Evolutionary conservation across 2,888 invertebrate species (phyloP), one percentile per base, ranked within the genome.

Genomic region (Adineta ricciae): DNA sequence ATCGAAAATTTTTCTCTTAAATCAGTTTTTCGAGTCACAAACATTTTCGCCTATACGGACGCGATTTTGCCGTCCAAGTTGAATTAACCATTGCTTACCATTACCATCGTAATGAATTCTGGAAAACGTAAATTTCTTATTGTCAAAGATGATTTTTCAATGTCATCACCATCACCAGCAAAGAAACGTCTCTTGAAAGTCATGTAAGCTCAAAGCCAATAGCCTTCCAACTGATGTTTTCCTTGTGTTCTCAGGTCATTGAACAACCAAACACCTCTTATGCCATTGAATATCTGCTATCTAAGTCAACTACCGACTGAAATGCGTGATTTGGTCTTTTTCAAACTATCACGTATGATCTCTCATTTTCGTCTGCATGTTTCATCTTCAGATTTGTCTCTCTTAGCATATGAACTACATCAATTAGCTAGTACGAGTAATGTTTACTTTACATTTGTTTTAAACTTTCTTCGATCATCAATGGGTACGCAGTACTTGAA

Each of bases 391-490:
- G 38, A 9, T n/a, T n/a, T n/a, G n/a, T n/a, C n/a, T n/a, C n/a
- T n/a, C n/a, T 78, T 41, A 78, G 78, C 78, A 38, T 8, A 78
- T 78, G 78, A 78, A 11, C 41, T 78, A n/a, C 41, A 78, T 78
- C 38, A 78, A 78, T n/a, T 78, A 78, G 38, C 78, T 24, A n/a
- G 24, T 24, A 78, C 78, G 11, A 78, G 78, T 41, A 38, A 78
- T 78, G 78, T 41, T 41, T 78, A 78, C 41, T 78, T 41, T 78
- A 2, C 8, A 24, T n/a, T 41, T 41, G 7, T 78, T 36, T 41
- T 41, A 41, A 41, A 78, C 41, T 78, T 78, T 78, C n/a, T 78
- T 24, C 78, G 78, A 41, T 78, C 78, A 78, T 78, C 78, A 9
- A 78, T 78, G 78, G 78, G 78, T 41, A 41, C n/a, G 14, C 41